Percentiles rank a stretch among this genome's conserved stretches.
phyloP scores from a whole-genome alignment of 2,113 vertebrate genomes.

The Hipposideros armiger region DNA sequence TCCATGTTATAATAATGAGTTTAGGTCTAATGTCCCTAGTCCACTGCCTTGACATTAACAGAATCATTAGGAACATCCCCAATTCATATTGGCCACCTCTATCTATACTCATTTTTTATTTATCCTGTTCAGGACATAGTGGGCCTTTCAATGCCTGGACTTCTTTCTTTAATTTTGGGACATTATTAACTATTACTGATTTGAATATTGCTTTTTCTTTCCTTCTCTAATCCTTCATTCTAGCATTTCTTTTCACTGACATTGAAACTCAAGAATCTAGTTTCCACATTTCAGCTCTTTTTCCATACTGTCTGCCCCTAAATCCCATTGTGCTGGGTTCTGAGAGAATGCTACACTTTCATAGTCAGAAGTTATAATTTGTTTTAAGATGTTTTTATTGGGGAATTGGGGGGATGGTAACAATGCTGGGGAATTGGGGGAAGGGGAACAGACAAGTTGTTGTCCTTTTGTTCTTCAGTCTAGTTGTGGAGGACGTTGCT shows the following conservation, averaged over 20 bases:
- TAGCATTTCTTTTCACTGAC: not conserved
- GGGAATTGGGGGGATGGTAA: too few relatives aligned
- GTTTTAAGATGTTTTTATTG: too few relatives aligned
- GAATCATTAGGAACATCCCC: not conserved
- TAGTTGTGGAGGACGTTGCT: too few relatives aligned
- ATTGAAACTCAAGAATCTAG: not conserved
- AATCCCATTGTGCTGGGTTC: not conserved
- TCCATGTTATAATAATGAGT: not conserved
- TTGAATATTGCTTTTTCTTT: not conserved
- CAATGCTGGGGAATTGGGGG: too few relatives aligned
- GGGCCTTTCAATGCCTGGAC: not conserved
- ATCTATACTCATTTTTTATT: not conserved
- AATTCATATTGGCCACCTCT: not conserved
- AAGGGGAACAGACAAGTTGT: too few relatives aligned
- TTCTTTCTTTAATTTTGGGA: not conserved
- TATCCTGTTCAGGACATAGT: not conserved
- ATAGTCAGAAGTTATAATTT: not conserved
- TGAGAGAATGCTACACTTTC: not conserved
- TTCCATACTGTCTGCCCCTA: not conserved
- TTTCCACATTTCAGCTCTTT: not conserved
- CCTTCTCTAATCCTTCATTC: not conserved
- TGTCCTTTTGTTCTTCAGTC: too few relatives aligned
- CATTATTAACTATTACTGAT: not conserved
- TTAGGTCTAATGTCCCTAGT: not conserved
- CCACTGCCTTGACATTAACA: not conserved